Conservation (phyloP, 2,797 vertebrate species). For the Enteromius thamalakanensis region DNA sequence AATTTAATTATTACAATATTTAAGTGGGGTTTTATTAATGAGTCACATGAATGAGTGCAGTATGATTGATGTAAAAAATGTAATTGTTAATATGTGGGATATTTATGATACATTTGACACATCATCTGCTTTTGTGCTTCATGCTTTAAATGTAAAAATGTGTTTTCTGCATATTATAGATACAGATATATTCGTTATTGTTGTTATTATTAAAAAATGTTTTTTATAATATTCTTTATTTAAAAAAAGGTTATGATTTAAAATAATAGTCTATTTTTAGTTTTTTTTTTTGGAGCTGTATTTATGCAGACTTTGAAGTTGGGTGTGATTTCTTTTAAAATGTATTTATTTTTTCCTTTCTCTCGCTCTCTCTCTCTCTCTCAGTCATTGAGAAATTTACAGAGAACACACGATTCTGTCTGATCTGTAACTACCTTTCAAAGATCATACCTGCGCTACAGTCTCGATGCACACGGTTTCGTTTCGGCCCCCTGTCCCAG, state of each 20-base stretch:
- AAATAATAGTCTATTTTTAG: background rate
- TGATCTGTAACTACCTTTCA: slow-evolving; percentile 98
- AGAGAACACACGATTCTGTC: slow-evolving; percentile 95
- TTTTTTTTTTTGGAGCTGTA: background rate
- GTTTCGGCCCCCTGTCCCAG: slow-evolving; percentile 89
- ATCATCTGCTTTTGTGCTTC: background rate
- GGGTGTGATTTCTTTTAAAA: background rate
- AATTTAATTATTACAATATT: background rate
- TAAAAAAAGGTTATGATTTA: background rate
- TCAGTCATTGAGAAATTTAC: slow-evolving; percentile 98
- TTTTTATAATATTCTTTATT: background rate
- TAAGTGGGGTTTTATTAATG: no score
- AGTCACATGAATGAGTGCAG: background rate
- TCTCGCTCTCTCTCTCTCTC: background rate
- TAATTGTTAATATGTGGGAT: background rate
- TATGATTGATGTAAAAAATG: background rate
- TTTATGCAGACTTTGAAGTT: background rate
- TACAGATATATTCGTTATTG: background rate
- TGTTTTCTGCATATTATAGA: background rate
- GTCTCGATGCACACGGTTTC: slow-evolving; percentile 95
- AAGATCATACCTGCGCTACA: slow-evolving; percentile 98
- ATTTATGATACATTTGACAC: background rate
- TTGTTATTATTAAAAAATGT: background rate
- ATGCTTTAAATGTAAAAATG: background rate
- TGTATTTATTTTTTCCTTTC: background rate